A percentile compares a stretch with the other conserved stretches of the same genome.
These are phyloP conservation scores for Oncorhynchus nerka DNA, from an alignment of 2,113 vertebrate genomes.

Conservation along the genomic window DNA sequence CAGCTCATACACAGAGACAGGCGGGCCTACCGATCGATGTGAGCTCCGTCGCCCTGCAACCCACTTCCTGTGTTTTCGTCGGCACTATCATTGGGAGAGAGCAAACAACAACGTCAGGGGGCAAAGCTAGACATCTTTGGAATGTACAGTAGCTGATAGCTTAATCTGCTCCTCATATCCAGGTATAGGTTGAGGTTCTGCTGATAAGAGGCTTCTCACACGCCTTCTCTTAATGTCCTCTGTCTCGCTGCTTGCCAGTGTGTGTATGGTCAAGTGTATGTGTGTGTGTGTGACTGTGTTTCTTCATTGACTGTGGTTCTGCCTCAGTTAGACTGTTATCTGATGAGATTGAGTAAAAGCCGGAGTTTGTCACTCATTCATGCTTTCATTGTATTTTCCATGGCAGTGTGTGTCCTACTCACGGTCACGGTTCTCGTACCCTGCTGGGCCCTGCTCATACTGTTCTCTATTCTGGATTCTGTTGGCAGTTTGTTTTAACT, in stretches of 20 bases:
- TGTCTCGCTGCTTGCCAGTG: background rate
- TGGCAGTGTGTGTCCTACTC: background rate
- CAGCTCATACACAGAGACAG: conserved; percentile 45
- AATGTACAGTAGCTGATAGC: background rate
- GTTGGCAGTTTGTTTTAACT: background rate
- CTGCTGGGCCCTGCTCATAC: background rate
- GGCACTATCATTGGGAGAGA: conserved; percentile 59
- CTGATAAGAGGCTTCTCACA: background rate
- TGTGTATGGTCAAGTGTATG: background rate
- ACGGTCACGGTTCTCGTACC: no score
- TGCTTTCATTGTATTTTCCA: background rate
- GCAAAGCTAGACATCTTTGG: conserved; percentile 29
- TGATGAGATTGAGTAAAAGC: background rate
- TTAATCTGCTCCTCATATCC: background rate
- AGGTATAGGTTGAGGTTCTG: background rate
- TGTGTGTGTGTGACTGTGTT: conserved; percentile 1
- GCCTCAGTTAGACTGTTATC: background rate
- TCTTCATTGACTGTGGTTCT: background rate
- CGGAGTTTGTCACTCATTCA: background rate
- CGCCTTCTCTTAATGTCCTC: background rate
- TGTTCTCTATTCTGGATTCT: background rate
- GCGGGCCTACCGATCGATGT: conserved; percentile 48
- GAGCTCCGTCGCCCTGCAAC: conserved; percentile 32
- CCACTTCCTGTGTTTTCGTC: conserved; percentile 74
- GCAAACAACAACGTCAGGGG: conserved; percentile 63